Evolutionary conservation across 1,140 invertebrate species (phyloP).

Genomic region (Anoplophora glabripennis): DNA sequence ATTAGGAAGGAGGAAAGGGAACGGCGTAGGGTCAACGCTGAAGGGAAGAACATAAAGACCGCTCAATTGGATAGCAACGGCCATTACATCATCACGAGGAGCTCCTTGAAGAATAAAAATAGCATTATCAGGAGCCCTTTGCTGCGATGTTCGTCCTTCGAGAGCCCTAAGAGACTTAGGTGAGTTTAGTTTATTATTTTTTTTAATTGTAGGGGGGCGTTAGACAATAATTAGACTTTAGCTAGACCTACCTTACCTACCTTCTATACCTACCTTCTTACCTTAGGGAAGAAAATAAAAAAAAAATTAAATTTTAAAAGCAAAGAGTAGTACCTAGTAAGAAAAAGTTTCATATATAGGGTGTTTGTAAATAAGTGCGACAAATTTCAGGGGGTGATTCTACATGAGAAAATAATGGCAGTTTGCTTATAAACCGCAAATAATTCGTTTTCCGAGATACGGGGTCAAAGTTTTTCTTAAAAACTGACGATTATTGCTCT

Average conservation of each 20-base stretch:
- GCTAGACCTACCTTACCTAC: neutral
- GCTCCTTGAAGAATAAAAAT: conserved; percentile 61
- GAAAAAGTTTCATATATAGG: too few relatives aligned
- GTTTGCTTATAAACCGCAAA: too few relatives aligned
- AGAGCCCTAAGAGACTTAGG: conserved; percentile 74
- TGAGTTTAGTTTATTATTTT: neutral
- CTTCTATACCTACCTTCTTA: neutral
- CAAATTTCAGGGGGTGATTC: too few relatives aligned
- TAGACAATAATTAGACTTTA: neutral
- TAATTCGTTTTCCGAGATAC: neutral
- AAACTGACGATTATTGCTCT: too few relatives aligned
- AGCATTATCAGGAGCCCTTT: conserved; percentile 47
- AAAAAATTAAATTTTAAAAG: neutral
- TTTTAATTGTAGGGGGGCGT: neutral
- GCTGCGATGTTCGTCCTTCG: conserved; percentile 68
- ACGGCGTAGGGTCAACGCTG: conserved; percentile 44
- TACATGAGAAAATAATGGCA: too few relatives aligned
- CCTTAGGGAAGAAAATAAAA: neutral
- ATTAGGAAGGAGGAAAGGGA: conserved; percentile 55
- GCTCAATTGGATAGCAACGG: conserved; percentile 36
- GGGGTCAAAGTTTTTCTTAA: too few relatives aligned
- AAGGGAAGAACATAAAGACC: conserved; percentile 30
- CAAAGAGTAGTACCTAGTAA: neutral
- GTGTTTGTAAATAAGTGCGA: too few relatives aligned
- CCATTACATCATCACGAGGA: conserved; percentile 51